Percentiles rank a stretch among this genome's conserved stretches.
Conservation (phyloP, 2,113 vertebrate genomes). For the Eurystomus gularis region DNA sequence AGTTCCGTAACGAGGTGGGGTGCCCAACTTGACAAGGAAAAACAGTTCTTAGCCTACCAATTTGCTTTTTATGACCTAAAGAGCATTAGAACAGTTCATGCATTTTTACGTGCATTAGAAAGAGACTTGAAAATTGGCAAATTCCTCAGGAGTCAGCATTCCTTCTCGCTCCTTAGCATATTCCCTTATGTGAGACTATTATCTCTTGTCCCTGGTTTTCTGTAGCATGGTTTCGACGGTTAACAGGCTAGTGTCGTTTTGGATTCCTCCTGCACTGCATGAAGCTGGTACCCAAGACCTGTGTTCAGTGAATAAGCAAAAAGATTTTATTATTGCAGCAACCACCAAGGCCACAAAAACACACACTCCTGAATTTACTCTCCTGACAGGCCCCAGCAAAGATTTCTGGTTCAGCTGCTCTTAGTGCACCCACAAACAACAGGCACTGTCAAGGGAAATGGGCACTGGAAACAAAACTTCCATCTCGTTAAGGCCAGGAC, state of each 20-base stretch:
- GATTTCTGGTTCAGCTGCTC: background rate
- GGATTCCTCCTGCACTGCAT: background rate
- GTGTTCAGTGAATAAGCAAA: background rate
- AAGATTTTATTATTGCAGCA: background rate
- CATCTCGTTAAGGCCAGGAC: background rate
- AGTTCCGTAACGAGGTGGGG: constrained; percentile 18
- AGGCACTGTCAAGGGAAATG: background rate
- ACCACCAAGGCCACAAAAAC: background rate
- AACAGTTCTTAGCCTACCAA: constrained; percentile 25
- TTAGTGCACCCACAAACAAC: background rate
- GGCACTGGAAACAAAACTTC: background rate
- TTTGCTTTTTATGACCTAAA: constrained; percentile 29
- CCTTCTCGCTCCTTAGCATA: background rate
- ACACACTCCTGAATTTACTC: background rate
- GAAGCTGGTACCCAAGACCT: background rate
- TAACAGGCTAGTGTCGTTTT: background rate
- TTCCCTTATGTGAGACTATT: background rate
- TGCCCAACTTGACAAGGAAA: constrained; percentile 36
- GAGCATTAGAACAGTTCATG: background rate
- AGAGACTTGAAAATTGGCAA: background rate
- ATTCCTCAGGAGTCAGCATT: background rate
- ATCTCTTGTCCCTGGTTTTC: background rate
- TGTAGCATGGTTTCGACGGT: background rate
- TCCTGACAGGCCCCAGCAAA: background rate
- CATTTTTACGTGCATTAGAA: background rate